These are phyloP conservation scores for Regulus satrapa DNA, from an alignment of 2,113 vertebrate species.

Conservation along the genomic window DNA sequence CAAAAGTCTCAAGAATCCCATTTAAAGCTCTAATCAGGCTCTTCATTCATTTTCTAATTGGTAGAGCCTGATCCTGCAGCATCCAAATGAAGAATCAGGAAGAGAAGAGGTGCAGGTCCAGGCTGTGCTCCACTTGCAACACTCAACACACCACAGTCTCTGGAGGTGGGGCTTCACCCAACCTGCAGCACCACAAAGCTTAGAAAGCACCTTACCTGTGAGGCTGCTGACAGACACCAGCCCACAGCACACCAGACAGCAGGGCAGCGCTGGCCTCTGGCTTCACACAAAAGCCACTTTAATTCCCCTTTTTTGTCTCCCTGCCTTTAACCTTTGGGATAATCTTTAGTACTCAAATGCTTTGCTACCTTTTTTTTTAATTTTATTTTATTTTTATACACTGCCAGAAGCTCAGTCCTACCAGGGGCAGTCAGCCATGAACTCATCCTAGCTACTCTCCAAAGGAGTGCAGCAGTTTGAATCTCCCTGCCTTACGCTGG, in stretches of 20 bases:
- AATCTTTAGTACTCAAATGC: not conserved
- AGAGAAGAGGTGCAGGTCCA: not conserved
- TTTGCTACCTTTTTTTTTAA: accelerated
- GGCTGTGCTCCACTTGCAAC: not conserved
- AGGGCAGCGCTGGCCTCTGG: not conserved
- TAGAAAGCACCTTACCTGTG: not conserved
- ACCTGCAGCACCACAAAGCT: not conserved
- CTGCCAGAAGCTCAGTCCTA: not conserved
- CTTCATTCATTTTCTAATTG: constrained; percentile 48
- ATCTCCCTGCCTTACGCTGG: not conserved
- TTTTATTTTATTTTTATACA: not conserved
- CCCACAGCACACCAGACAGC: not conserved
- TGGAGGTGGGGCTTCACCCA: not conserved
- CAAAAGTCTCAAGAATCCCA: constrained; percentile 47
- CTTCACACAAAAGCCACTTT: not conserved
- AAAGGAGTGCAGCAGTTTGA: not conserved
- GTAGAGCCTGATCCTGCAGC: not conserved
- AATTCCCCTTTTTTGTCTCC: not conserved
- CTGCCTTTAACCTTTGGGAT: not conserved
- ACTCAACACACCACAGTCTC: not conserved
- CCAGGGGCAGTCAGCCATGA: not conserved
- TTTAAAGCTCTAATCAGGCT: constrained; percentile 51
- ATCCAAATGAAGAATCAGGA: not conserved
- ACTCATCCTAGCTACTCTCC: not conserved
- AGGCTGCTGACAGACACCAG: not conserved